Conservation (phyloP, 2,888 invertebrate species). For the Rhabditoides inermis region DNA sequence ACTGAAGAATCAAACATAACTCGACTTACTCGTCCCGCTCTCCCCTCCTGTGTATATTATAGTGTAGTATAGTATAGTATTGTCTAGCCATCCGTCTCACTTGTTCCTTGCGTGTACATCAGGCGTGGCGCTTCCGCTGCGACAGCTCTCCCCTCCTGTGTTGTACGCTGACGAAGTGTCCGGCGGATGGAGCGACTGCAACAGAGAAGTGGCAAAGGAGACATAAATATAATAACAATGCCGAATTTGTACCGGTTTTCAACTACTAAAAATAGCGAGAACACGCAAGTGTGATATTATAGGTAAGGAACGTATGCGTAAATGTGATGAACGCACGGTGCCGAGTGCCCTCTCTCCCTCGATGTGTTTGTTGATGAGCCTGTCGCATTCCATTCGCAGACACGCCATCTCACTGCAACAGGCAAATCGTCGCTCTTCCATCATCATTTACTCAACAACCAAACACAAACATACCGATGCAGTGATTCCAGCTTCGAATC, state of each 20-base stretch:
- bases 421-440: too few species aligned
- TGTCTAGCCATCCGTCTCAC: too few species aligned
- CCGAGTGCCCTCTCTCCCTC: slow-evolving; percentile 38
- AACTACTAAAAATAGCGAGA: background rate
- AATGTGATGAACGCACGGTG: too few species aligned
- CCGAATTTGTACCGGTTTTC: background rate
- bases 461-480: too few species aligned
- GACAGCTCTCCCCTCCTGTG: slow-evolving; percentile 67
- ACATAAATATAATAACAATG: slow-evolving; percentile 5
- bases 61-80: too few species aligned
- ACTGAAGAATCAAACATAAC: too few species aligned
- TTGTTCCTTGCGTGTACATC: too few species aligned
- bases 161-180: slow-evolving; percentile 69
- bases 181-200: slow-evolving; percentile 3
- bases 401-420: slow-evolving; percentile 64
- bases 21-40: too few species aligned
- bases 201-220: background rate
- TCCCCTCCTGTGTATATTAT: too few species aligned
- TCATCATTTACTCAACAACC: too few species aligned
- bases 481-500: too few species aligned
- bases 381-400: slow-evolving; percentile 60
- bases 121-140: slow-evolving; percentile 56
- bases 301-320: slow-evolving; percentile 12
- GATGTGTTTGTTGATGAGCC: slow-evolving; percentile 54
- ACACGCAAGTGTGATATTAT: background rate